These are phyloP conservation scores for Oncorhynchus clarkii DNA, from an alignment of 2,113 vertebrate species.

Conservation along the genomic window DNA sequence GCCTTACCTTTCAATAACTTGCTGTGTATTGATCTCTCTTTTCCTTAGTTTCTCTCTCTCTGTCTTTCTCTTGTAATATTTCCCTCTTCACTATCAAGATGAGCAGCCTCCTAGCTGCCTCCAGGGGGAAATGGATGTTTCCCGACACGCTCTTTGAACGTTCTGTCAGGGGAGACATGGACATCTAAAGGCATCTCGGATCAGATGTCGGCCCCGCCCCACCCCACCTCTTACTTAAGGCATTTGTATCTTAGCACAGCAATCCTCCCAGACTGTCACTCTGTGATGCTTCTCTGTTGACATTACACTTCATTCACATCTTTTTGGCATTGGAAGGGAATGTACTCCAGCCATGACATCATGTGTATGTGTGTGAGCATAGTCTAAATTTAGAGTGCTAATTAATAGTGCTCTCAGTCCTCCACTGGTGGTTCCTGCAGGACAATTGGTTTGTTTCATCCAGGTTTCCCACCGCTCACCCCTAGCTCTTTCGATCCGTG, in stretches of 20 bases:
- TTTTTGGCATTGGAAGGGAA: background rate
- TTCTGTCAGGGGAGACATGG: constrained; percentile 9
- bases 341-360: background rate
- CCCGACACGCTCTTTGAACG: constrained; percentile 13
- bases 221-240: constrained; percentile 15
- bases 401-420: constrained; percentile 50
- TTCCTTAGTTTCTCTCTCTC: constrained; percentile 24
- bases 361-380: constrained; percentile 25
- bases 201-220: background rate
- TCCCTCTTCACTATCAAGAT: no score
- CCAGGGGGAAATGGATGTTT: background rate
- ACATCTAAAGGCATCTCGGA: constrained; percentile 30
- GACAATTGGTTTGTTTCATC: constrained; percentile 45
- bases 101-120: no score
- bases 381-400: constrained; percentile 58
- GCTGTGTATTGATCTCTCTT: background rate
- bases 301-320: constrained; percentile 34
- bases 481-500: background rate
- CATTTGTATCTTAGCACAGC: background rate
- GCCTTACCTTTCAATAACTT: background rate
- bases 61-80: constrained; percentile 5
- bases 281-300: constrained; percentile 21
- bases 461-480: background rate
- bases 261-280: constrained; percentile 7
- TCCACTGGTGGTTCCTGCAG: constrained; percentile 33